Evolutionary conservation across 2,888 invertebrate genomes (phyloP), one percentile per base, ranked within the genome.

Genomic region (Meta bourneti): DNA sequence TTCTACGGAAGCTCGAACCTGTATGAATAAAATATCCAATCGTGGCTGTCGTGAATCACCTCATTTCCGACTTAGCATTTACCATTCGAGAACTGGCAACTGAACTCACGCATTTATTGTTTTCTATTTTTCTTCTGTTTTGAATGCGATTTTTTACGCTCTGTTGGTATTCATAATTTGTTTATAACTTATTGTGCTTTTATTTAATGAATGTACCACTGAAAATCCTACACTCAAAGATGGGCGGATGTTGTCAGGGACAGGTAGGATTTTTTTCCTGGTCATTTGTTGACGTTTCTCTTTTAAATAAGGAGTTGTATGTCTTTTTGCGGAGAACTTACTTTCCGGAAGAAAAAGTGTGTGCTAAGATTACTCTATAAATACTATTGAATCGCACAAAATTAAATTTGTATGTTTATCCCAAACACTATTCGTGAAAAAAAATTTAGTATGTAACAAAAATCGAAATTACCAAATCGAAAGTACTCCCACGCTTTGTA

Each of bases 211-310:
- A 85, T 79, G 34, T 34, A 34, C 69, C 16, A 8, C n/a, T 20
- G 16, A 75, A 80, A 19, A n/a, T 51, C 51, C 11, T 20, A 20
- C 34, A 70, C 6, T 4, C 5, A 72, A 91, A 87, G 9, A 91
- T 91, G 91, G 91, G 91, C 49, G 80, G 92, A 89, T 75, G 92
- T 70, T 92, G 91, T 72, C 78, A 91, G 34, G 91, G 91, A 6
- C 91, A 91, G 87, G 91, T 91, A 80, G 49, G 48, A 70, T 52
- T 75, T 70, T 8, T 48, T 82, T 74, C 49, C 86, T 94, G 34
- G 34, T 2, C 34, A n/a, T 93, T 0, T 78, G 16, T n/a, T 7
- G 16, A 48, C 11, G 13, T 78, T 0, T 52, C 52, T 19, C 20
- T 20, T 77, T 8, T 49, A 49, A 16, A 13, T 79, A 79, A 78